Percentiles rank a stretch among this genome's conserved stretches.
Evolutionary conservation across 2,888 invertebrate genomes (phyloP).

Genomic region (Gerris lacustris): DNA sequence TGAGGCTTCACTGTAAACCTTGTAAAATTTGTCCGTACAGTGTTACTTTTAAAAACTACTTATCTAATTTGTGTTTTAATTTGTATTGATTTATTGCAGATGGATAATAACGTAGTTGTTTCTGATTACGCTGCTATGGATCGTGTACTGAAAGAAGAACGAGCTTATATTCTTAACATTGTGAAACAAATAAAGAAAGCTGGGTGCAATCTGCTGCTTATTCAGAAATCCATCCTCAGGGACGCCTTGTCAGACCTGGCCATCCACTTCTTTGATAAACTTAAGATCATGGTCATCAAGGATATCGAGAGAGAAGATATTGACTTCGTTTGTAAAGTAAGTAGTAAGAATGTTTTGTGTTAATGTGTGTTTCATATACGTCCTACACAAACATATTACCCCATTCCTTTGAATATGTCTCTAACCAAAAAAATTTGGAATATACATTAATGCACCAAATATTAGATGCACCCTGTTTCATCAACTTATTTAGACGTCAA

Average conservation of each 20-base stretch:
- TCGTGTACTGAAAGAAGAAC: constrained; percentile 90
- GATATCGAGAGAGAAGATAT: constrained; percentile 97
- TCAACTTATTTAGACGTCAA: no score
- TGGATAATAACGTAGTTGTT: constrained; percentile 91
- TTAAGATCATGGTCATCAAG: constrained; percentile 96
- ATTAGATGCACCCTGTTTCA: no score
- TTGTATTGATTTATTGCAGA: constrained; percentile 41
- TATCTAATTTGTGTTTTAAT: no score
- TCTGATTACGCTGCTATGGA: constrained; percentile 99
- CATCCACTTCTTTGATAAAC: constrained; percentile 94
- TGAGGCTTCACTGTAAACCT: no score
- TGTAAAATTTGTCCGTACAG: not conserved
- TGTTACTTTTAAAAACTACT: no score
- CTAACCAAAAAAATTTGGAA: no score
- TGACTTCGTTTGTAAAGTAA: constrained; percentile 83
- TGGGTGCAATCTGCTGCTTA: constrained; percentile 93
- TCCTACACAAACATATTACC: no score
- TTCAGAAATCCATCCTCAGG: constrained; percentile 62
- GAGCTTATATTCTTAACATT: constrained; percentile 93
- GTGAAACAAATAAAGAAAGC: constrained; percentile 97
- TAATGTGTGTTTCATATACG: not conserved
- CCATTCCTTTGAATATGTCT: not conserved
- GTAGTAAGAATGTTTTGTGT: constrained; percentile 13
- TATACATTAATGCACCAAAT: no score
- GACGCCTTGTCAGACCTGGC: constrained; percentile 96